A percentile compares a stretch with the other conserved stretches of the same genome.
phyloP scores from a whole-genome alignment of 2,888 invertebrate species.

The Aspidapion aeneum region DNA sequence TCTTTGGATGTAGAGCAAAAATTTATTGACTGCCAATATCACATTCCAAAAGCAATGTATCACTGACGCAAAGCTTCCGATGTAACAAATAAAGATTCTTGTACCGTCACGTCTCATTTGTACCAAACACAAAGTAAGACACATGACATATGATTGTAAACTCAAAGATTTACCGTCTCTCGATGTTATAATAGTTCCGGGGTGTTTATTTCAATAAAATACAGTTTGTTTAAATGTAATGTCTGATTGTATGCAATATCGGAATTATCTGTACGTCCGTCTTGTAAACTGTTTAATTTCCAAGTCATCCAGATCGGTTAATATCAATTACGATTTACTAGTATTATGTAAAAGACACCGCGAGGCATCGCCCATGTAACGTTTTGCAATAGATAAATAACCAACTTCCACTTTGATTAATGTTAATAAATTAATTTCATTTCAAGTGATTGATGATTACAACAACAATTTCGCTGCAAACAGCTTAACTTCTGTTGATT shows the following conservation, averaged over 20 bases:
- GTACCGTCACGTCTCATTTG: slow-evolving; percentile 3
- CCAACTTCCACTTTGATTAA: background rate
- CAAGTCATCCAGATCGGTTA: background rate
- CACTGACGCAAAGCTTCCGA: background rate
- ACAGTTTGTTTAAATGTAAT: background rate
- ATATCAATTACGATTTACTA: background rate
- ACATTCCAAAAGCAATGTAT: background rate
- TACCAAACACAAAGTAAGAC: background rate
- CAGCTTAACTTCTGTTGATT: background rate
- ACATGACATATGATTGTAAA: background rate
- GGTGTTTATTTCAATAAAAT: background rate
- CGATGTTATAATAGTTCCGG: background rate
- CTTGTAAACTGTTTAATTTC: background rate
- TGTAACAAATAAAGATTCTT: background rate
- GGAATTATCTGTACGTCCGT: background rate
- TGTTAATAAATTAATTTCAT: background rate
- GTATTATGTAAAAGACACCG: background rate
- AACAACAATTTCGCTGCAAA: background rate
- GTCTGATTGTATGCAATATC: background rate
- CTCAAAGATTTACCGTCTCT: background rate
- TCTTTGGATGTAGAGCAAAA: background rate
- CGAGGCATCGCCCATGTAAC: background rate
- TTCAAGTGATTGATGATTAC: background rate
- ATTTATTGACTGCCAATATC: background rate
- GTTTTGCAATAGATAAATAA: background rate